phyloP scores from a whole-genome alignment of 2,113 vertebrate species.

The Corydoras sp. region DNA sequence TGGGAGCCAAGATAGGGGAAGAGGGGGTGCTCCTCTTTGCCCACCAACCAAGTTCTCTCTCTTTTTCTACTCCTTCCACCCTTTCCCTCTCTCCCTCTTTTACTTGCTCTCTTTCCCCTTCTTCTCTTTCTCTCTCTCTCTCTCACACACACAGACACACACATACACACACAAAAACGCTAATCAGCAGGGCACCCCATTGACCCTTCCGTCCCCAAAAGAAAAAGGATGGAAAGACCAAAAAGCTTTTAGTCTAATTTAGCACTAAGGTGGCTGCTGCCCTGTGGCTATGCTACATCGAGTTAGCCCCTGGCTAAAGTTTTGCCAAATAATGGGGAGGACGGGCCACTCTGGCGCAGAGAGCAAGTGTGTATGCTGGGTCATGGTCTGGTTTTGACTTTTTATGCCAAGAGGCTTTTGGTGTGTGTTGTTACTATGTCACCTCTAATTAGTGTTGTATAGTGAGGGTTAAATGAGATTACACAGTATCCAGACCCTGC shows the following conservation, averaged over 20 bases:
- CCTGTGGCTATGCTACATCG: slow-evolving; percentile 23
- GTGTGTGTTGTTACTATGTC: slow-evolving; percentile 74
- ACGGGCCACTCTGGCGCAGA: slow-evolving; percentile 25
- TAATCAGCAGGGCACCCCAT: slow-evolving; percentile 41
- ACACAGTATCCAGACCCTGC: slow-evolving; percentile 75
- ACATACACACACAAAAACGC: slow-evolving; percentile 23
- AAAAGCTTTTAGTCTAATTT: slow-evolving; percentile 68
- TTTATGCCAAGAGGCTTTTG: slow-evolving; percentile 73
- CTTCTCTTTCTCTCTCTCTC: neutral
- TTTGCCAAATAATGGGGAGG: neutral
- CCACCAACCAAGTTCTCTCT: slow-evolving; percentile 8
- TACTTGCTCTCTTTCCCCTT: neutral
- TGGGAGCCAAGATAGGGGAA: slow-evolving; percentile 54
- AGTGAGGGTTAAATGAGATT: slow-evolving; percentile 83
- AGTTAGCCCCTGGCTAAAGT: slow-evolving; percentile 37
- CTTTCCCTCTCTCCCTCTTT: neutral
- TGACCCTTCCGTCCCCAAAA: slow-evolving; percentile 36
- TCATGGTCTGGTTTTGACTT: slow-evolving; percentile 79
- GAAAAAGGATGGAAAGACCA: slow-evolving; percentile 34
- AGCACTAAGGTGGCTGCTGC: slow-evolving; percentile 60
- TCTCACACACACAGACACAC: neutral
- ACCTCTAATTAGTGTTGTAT: slow-evolving; percentile 75
- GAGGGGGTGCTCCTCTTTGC: slow-evolving; percentile 54
- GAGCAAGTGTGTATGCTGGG: slow-evolving; percentile 53
- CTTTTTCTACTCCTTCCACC: neutral